Conservation (phyloP, 2,113 vertebrate species). For the Xiphophorus maculatus region DNA sequence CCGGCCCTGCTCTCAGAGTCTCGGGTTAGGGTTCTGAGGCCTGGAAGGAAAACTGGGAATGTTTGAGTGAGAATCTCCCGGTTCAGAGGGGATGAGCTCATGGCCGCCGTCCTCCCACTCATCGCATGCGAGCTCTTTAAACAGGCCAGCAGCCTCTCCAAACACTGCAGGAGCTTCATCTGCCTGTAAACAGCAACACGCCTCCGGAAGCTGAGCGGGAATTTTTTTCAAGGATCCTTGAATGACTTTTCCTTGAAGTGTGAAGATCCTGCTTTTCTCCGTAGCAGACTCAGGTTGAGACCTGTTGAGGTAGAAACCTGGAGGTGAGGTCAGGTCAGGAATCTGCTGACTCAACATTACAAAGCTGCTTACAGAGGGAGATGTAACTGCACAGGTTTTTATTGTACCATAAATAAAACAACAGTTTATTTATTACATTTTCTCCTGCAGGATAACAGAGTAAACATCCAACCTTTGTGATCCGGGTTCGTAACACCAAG, state of each 20-base stretch:
- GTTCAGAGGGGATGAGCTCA: neutral
- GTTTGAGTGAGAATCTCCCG: neutral
- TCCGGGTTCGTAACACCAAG: no score
- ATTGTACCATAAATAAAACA: neutral
- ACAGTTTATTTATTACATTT: no score
- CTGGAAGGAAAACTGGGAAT: neutral
- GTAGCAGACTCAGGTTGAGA: neutral
- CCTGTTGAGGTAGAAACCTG: neutral
- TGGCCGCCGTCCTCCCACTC: constrained; percentile 1
- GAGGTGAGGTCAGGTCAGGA: neutral
- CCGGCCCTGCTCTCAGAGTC: neutral
- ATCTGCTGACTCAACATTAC: neutral
- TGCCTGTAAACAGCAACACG: neutral
- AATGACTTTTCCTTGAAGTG: neutral
- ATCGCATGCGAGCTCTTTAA: neutral
- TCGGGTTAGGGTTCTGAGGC: no score
- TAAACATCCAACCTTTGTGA: neutral
- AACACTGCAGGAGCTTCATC: neutral
- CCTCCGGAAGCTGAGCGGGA: neutral
- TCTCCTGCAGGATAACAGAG: neutral
- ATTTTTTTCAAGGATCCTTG: neutral
- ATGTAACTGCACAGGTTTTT: neutral
- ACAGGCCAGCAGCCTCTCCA: constrained; percentile 3
- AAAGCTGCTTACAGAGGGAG: neutral
- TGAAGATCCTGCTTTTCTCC: neutral